Conservation (phyloP, 2,888 invertebrate genomes). For the Chirona hameri region DNA sequence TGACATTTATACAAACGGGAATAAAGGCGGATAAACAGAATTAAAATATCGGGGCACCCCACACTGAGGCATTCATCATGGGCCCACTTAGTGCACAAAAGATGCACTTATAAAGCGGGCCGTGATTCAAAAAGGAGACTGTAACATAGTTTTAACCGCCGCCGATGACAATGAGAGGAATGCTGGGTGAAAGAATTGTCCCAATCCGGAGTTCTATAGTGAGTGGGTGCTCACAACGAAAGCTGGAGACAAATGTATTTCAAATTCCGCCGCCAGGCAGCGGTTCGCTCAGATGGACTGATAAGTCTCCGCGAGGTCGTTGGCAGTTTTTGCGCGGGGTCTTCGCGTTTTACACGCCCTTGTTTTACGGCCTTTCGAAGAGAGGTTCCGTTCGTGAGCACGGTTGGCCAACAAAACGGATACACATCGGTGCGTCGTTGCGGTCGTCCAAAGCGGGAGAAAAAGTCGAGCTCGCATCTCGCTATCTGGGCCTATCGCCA, state of each 20-base stretch:
- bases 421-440: not conserved
- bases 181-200: conserved; percentile 10
- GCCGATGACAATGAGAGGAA: not conserved
- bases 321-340: conserved; percentile 2
- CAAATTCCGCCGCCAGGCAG: not conserved
- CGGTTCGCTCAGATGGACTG: not conserved
- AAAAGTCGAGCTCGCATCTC: not conserved
- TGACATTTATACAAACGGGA: conserved; percentile 26
- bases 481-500: not conserved
- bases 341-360: not conserved
- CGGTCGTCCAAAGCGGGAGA: not conserved
- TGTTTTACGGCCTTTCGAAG: not conserved
- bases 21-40: conserved; percentile 24
- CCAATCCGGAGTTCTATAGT: not conserved
- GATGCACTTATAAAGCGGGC: conserved; percentile 22
- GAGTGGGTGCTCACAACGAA: conserved; percentile 26
- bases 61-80: conserved; percentile 24
- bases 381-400: not conserved
- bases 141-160: conserved; percentile 28
- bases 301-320: not conserved
- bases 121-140: conserved; percentile 3
- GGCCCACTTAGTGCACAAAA: conserved; percentile 26
- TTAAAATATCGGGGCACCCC: conserved; percentile 28
- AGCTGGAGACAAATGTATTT: conserved; percentile 22
- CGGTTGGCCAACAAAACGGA: not conserved